Conservation (phyloP, 2,888 invertebrate genomes). For the Achlya flavicornis region DNA sequence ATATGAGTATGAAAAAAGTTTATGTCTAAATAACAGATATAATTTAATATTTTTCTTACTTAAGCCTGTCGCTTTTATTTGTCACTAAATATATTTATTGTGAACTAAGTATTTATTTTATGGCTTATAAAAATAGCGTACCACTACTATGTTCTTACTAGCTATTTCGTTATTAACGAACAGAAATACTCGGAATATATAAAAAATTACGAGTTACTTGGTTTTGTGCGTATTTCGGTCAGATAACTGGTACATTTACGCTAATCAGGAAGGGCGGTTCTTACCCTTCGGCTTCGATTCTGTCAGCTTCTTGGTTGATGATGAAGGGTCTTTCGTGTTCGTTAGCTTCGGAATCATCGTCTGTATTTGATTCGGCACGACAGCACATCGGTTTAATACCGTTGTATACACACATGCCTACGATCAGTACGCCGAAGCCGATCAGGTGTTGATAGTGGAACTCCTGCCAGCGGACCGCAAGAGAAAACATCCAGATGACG, state of each 20-base stretch:
- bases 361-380: conserved; percentile 1
- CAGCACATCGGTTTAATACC: conserved; percentile 74
- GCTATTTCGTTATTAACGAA: too few relatives aligned
- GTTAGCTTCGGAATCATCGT: conserved; percentile 13
- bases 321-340: conserved; percentile 37
- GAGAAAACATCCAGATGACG: conserved; percentile 94
- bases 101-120: too few relatives aligned
- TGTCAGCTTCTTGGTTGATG: conserved; percentile 42
- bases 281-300: conserved; percentile 27
- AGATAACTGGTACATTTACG: background rate
- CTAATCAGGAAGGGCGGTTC: conserved; percentile 1
- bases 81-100: too few relatives aligned
- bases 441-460: conserved; percentile 92
- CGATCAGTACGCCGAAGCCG: conserved; percentile 90
- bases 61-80: too few relatives aligned
- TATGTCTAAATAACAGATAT: too few relatives aligned
- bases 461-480: conserved; percentile 89
- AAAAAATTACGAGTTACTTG: too few relatives aligned
- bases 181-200: too few relatives aligned
- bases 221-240: background rate
- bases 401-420: conserved; percentile 94
- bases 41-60: too few relatives aligned
- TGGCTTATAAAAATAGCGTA: too few relatives aligned
- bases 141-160: too few relatives aligned
- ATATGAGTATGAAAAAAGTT: too few relatives aligned